These are phyloP conservation scores for Toxonevra muliebris DNA, from an alignment of 2,888 invertebrate species.

Conservation along the genomic window DNA sequence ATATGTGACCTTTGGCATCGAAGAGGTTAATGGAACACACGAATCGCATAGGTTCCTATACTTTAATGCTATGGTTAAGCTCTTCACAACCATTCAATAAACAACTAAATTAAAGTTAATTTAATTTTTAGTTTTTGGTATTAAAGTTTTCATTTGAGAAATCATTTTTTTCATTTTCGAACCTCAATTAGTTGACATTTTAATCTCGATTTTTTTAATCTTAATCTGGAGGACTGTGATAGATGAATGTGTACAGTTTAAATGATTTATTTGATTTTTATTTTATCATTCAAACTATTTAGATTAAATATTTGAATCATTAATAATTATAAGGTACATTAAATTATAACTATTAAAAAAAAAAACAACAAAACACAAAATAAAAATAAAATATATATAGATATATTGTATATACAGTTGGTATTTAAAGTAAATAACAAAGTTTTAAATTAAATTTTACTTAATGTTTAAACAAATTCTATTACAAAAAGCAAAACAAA, in stretches of 20 bases:
- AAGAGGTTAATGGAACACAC: too few relatives aligned
- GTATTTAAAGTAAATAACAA: conserved; percentile 32
- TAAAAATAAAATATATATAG: conserved; percentile 11
- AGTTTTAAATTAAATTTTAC: conserved; percentile 32
- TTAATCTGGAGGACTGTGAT: conserved; percentile 63
- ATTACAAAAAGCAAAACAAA: neutral
- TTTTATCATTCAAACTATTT: conserved; percentile 24
- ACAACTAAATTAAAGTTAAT: too few relatives aligned
- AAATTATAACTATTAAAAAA: conserved; percentile 10
- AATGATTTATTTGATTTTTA: conserved; percentile 43
- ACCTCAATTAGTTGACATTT: neutral
- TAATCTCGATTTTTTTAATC: conserved; percentile 32
- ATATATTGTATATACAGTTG: conserved; percentile 37
- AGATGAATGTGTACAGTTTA: conserved; percentile 61
- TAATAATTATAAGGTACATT: neutral
- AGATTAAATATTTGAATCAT: neutral
- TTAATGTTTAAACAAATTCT: conserved; percentile 10
- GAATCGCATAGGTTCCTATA: too few relatives aligned
- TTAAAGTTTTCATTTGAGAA: too few relatives aligned
- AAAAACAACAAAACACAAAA: conserved; percentile 1
- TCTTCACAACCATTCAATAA: too few relatives aligned
- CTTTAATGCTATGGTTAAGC: too few relatives aligned
- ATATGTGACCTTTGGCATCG: too few relatives aligned
- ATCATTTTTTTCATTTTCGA: too few relatives aligned
- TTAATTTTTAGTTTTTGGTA: too few relatives aligned